phyloP scores from a whole-genome alignment of 2,113 vertebrate species.

The Natator depressus region DNA sequence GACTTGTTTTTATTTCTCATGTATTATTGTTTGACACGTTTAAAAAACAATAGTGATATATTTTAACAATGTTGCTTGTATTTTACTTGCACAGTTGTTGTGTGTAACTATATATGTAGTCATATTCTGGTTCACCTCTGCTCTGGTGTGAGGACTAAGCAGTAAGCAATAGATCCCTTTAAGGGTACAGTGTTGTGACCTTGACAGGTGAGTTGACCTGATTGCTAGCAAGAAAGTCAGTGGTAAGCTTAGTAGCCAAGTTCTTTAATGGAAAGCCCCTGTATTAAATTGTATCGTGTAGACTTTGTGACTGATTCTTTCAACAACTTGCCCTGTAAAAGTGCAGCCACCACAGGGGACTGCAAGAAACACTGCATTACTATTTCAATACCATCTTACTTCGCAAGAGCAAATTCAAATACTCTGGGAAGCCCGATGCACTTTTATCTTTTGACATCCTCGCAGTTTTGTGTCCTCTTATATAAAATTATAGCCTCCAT shows the following conservation, averaged over 20 bases:
- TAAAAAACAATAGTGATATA: not conserved
- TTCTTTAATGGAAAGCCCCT: slow-evolving; percentile 4
- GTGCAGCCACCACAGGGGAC: not conserved
- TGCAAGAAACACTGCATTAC: not conserved
- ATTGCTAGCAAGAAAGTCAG: not conserved
- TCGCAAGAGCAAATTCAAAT: not conserved
- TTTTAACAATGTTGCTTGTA: not conserved
- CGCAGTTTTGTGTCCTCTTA: slow-evolving; percentile 25
- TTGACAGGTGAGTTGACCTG: not conserved
- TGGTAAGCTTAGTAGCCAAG: not conserved
- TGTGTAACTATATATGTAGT: not conserved
- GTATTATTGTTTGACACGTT: slow-evolving; percentile 34
- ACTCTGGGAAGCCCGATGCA: not conserved
- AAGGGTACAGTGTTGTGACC: not conserved
- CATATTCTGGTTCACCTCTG: not conserved
- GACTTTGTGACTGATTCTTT: not conserved
- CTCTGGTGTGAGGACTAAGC: not conserved
- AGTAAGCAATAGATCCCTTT: not conserved
- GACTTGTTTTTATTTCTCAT: slow-evolving; percentile 48
- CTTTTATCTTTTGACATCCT: slow-evolving; percentile 39
- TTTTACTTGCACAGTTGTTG: not conserved
- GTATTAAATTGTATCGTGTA: not conserved
- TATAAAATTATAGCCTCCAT: not conserved
- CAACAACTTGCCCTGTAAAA: not conserved
- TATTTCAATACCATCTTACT: slow-evolving; percentile 8